Evolutionary conservation across 1,140 invertebrate genomes (phyloP).

Genomic region (Trichogramma pretiosum): DNA sequence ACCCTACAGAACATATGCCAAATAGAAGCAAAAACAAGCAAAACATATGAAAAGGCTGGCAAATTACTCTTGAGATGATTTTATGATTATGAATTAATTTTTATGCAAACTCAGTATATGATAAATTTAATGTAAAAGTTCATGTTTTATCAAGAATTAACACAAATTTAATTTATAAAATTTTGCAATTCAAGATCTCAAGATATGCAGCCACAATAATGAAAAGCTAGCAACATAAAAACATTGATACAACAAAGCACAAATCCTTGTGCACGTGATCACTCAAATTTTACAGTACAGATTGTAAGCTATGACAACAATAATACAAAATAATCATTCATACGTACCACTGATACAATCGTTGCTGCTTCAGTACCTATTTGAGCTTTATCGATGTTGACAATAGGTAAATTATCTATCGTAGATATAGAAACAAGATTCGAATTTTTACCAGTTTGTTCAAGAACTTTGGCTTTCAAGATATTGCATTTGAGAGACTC

Average conservation of each 20-base stretch:
- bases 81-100: background rate
- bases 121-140: background rate
- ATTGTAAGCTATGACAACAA: background rate
- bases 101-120: no score
- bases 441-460: conserved; percentile 36
- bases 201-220: conserved; percentile 13
- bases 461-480: conserved; percentile 59
- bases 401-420: conserved; percentile 40
- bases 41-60: conserved; percentile 16
- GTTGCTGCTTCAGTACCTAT: conserved; percentile 53
- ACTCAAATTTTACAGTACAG: no score
- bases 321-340: conserved; percentile 15
- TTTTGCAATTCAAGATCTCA: conserved; percentile 5
- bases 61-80: conserved; percentile 12
- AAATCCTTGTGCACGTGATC: no score
- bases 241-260: no score
- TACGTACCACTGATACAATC: conserved; percentile 66
- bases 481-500: conserved; percentile 93
- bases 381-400: background rate
- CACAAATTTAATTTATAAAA: no score
- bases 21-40: conserved; percentile 36
- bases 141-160: background rate
- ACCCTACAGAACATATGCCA: conserved; percentile 49
- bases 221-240: background rate
- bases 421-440: conserved; percentile 40